Base-by-base conservation (phyloP, 2,113 vertebrate genomes). In the Canis aureus region DNA sequence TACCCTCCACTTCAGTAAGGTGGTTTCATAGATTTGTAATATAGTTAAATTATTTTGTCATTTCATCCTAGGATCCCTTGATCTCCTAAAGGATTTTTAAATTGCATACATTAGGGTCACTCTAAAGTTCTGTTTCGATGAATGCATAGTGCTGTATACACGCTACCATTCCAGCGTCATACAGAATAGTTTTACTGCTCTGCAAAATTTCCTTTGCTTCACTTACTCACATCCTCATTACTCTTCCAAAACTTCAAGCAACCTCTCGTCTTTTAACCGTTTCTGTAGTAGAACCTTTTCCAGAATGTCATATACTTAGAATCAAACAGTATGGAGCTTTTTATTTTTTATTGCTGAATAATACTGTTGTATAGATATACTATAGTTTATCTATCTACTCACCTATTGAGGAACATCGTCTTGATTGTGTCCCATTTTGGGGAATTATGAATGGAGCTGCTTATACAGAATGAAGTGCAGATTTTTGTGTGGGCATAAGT, bases 391-490 rank as follows among this genome's bases (percentile, higher is more conserved):
- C 19, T 89, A 0, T 89, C 57, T 79, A 74, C n/a, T 92, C 9
- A 35, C 27, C 81, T 71, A 0, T 29, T 86, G 74, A 96, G 84
- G 38, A 20, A 86, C 20, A 92, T 90, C 51, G 89, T 86, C 71
- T 97, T 86, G 64, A 80, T 59, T 86, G 32, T 94, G 27, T 81
- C 51, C n/a, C 76, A 22, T 74, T 85, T 94, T 79, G 60, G 38
- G 3, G 82, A 60, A 59, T 89, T 90, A 93, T 73, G 51, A 74
- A 15, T 74, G 89, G 80, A 93, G n/a, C 32, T 73, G 25, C 15
- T 76, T 74, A 0, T 66, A 62, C 96, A 22, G 38, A 95, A 59
- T 78, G 62, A 12, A 29, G 16, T 84, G 23, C 23, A 83, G 79
- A 51, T 94, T 73, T 94, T 51, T 84, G 9, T 94, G 20, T 94